These are phyloP conservation scores for Drosophila fulvimacula DNA, from an alignment of 2,888 invertebrate genomes.

Conservation along the genomic window DNA sequence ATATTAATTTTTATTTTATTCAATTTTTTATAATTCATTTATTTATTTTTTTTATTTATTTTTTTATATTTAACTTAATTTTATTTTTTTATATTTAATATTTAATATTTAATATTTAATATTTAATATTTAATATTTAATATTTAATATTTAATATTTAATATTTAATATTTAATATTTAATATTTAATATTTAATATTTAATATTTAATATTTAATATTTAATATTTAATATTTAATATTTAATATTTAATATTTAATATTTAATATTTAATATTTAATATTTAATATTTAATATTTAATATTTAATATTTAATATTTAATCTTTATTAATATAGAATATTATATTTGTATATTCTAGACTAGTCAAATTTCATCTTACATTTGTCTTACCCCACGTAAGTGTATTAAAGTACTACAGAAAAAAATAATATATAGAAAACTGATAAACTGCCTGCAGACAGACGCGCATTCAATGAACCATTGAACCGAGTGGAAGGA, in stretches of 20 bases:
- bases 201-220: not conserved
- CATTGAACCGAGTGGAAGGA: not conserved
- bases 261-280: not conserved
- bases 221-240: no score
- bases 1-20: not conserved
- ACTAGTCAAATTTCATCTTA: not conserved
- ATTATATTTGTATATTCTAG: not conserved
- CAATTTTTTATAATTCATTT: not conserved
- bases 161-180: not conserved
- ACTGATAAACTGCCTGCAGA: slow-evolving; percentile 17
- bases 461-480: slow-evolving; percentile 15
- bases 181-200: not conserved
- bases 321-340: not conserved
- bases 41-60: not conserved
- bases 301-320: not conserved
- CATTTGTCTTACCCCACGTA: not conserved
- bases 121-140: not conserved
- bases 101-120: not conserved
- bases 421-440: slow-evolving; percentile 13
- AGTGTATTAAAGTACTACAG: slow-evolving; percentile 3
- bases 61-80: not conserved
- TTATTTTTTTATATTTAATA: not conserved
- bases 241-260: not conserved
- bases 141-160: not conserved
- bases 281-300: not conserved